Evolutionary conservation across 1,140 invertebrate genomes (phyloP), one percentile per base, ranked within the genome.

Genomic region (Solenopsis fugax): DNA sequence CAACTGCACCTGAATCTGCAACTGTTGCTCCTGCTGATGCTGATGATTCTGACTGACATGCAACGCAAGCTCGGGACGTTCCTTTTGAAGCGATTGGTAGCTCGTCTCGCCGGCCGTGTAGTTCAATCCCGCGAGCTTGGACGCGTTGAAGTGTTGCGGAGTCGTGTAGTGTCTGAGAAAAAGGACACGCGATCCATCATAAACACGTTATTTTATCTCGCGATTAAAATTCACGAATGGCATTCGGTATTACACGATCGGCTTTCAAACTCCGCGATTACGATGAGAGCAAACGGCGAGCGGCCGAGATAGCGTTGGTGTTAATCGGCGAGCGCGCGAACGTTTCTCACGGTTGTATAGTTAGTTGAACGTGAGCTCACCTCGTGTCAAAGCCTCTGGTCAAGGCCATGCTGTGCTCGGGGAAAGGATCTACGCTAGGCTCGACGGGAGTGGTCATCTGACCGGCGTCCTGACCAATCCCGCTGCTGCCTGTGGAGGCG

Each of bases 1-100:
- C 80, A 95, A 82, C 67, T 96, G 96, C 6, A 97, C 96, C 85
- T 97, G 97, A 58, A 97, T 96, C 91, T 97, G 97, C 6, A 97
- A 91, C 78, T 97, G 97, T 76, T 97, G 96, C 13, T 95, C 94
- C 0, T 88, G 64, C 60, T 94, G 93, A 21, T 94, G 91, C 50
- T 92, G 94, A 13, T 93, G 93, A 48, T 92, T 94, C 76, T 94
- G 95, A 77, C 93, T 95, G n/a, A 95, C 93, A 72, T 95, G 95
- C 21, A 96, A 81, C 6, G 93, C 93, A 4, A 96, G 76, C 69
- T 96, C 95, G 0, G 95, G 92, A 1, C 95, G 93, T 75, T 96
- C 95, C 87, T 96, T 96, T 24, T 93, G 84, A 13, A 96, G 87
- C 4, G 94, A 88, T 77, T 95, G 95, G 85, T 95, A 95, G 52